Conservation (phyloP, 2,113 vertebrate species). For the Nyctibius bracteatus region DNA sequence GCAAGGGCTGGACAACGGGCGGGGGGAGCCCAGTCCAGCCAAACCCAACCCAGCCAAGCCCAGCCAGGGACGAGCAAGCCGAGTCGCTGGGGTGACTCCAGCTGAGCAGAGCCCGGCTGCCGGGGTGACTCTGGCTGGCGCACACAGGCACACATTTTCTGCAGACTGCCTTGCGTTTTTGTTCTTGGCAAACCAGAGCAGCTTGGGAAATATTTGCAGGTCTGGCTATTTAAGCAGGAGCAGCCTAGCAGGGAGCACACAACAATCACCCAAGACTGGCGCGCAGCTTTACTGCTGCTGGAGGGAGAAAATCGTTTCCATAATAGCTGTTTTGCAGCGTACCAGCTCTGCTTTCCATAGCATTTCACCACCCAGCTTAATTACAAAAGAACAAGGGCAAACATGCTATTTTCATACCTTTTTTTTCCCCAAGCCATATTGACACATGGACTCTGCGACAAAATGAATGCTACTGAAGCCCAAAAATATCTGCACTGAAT, state of each 20-base stretch:
- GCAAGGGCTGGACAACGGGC: not conserved
- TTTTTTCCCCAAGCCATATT: not conserved
- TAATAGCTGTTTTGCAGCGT: not conserved
- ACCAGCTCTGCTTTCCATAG: not conserved
- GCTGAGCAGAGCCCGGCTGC: not conserved
- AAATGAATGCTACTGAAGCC: not conserved
- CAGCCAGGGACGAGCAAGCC: not conserved
- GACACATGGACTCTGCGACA: constrained; percentile 33
- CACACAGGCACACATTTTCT: not conserved
- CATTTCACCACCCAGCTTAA: not conserved
- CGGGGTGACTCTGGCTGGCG: not conserved
- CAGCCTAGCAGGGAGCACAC: not conserved
- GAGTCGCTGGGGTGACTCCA: not conserved
- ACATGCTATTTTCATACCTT: not conserved
- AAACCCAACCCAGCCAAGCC: not conserved
- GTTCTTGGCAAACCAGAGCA: not conserved
- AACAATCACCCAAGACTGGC: not conserved
- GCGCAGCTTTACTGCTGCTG: not conserved
- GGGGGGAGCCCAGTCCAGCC: not conserved
- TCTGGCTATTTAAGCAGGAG: not conserved
- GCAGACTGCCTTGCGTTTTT: not conserved
- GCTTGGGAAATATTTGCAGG: not conserved
- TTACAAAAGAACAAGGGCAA: not conserved
- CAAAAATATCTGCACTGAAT: constrained; percentile 41
- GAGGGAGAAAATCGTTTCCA: not conserved